These are phyloP conservation scores for Marmota flaviventris DNA, from an alignment of 2,113 vertebrate species.

Conservation along the genomic window DNA sequence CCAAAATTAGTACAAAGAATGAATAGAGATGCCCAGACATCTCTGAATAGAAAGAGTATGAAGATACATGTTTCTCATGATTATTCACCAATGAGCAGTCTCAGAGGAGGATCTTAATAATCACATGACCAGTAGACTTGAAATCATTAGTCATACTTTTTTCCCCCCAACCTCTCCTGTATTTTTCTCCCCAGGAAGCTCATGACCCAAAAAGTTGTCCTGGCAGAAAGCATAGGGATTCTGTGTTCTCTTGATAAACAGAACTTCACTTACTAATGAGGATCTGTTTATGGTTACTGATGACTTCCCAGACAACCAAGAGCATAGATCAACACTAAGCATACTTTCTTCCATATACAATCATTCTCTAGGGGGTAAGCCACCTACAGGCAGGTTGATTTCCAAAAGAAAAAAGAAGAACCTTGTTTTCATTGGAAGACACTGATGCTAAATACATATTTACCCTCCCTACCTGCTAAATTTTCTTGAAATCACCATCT, in stretches of 20 bases:
- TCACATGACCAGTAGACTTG: background rate
- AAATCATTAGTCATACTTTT: background rate
- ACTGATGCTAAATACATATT: background rate
- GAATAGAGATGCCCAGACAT: background rate
- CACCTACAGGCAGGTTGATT: background rate
- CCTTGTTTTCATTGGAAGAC: background rate
- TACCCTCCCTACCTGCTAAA: background rate
- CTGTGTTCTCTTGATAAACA: background rate
- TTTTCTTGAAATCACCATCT: background rate
- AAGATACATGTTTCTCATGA: background rate
- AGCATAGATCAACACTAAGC: background rate
- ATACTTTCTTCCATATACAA: fast-evolving
- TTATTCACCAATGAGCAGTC: background rate
- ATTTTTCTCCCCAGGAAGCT: background rate
- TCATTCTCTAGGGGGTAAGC: background rate
- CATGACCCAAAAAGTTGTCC: background rate
- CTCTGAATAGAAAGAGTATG: background rate
- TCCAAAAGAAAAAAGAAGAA: background rate
- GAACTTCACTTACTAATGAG: background rate
- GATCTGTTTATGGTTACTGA: background rate
- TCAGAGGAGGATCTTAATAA: background rate
- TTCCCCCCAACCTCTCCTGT: background rate
- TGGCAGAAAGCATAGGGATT: background rate
- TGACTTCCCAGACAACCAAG: background rate
- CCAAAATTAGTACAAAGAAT: background rate